Evolutionary conservation across 2,797 vertebrate species (phyloP).

Genomic region (Pygocentrus nattereri): DNA sequence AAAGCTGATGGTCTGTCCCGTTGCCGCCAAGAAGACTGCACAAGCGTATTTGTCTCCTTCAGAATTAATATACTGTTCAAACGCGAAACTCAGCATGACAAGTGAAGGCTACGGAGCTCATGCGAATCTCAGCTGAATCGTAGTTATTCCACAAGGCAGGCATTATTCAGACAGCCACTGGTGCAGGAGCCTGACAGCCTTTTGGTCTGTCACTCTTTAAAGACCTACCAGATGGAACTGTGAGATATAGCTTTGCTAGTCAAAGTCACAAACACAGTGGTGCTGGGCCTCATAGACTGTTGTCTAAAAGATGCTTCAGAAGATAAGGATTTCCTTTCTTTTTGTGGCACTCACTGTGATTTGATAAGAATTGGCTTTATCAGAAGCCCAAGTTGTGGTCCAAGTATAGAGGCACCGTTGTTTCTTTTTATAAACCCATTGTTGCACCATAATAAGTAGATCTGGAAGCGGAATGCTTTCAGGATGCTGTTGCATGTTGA

Average conservation of each 20-base stretch:
- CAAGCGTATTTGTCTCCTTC: slow-evolving; percentile 58
- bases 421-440: slow-evolving; percentile 1
- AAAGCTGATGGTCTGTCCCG: slow-evolving; percentile 35
- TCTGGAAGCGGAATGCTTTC: not conserved
- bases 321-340: slow-evolving; percentile 1
- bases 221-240: slow-evolving; percentile 39
- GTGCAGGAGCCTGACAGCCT: slow-evolving; percentile 39
- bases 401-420: not conserved
- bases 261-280: slow-evolving; percentile 23
- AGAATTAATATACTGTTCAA: slow-evolving; percentile 53
- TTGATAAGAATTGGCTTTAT: slow-evolving; percentile 2
- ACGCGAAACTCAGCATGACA: slow-evolving; percentile 46
- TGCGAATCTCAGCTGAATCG: slow-evolving; percentile 20
- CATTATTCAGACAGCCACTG: slow-evolving; percentile 50
- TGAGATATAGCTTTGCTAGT: slow-evolving; percentile 41
- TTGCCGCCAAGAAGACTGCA: slow-evolving; percentile 19
- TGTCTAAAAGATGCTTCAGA: slow-evolving; percentile 21
- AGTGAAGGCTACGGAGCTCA: slow-evolving; percentile 32
- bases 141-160: slow-evolving; percentile 16
- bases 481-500: slow-evolving; percentile 11
- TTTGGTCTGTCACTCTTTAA: slow-evolving; percentile 32
- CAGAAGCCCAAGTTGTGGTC: not conserved
- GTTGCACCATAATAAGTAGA: not conserved
- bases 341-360: slow-evolving; percentile 22
- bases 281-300: not conserved